Evolutionary conservation across 2,888 invertebrate species (phyloP).

Genomic region (Eupithecia pulchellata): DNA sequence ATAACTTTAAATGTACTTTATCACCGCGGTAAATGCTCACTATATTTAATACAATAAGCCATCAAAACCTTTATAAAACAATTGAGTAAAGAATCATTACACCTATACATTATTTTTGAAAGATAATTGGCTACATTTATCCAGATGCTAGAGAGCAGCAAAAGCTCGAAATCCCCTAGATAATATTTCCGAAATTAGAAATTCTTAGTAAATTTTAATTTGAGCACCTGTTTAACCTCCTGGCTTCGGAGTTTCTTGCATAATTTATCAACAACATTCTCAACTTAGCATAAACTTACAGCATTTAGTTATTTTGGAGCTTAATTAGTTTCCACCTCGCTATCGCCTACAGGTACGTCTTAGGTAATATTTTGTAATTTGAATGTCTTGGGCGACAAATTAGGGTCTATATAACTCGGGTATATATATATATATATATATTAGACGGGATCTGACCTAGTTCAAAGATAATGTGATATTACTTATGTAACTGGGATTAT

Average conservation of each 20-base stretch:
- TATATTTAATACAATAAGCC: too few relatives aligned
- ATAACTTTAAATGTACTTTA: background rate
- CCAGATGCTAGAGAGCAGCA: background rate
- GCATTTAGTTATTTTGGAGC: background rate
- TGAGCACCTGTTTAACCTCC: background rate
- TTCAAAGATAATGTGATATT: too few relatives aligned
- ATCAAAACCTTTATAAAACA: too few relatives aligned
- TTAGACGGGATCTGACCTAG: too few relatives aligned
- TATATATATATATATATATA: too few relatives aligned
- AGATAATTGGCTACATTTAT: too few relatives aligned
- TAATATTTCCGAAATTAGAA: background rate
- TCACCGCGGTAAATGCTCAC: background rate
- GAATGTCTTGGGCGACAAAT: background rate
- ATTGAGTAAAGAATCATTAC: too few relatives aligned
- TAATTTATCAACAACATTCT: slow-evolving; percentile 2
- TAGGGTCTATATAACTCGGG: too few relatives aligned
- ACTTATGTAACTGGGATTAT: too few relatives aligned
- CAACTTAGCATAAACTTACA: slow-evolving; percentile 5
- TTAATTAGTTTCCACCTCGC: background rate
- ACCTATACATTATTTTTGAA: too few relatives aligned
- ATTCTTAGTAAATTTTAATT: background rate
- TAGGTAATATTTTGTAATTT: background rate
- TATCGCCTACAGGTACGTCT: background rate
- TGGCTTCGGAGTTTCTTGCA: background rate
- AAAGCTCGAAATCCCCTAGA: background rate